Base-by-base conservation (phyloP, 1,140 invertebrate species). In the Tenebrio molitor region DNA sequence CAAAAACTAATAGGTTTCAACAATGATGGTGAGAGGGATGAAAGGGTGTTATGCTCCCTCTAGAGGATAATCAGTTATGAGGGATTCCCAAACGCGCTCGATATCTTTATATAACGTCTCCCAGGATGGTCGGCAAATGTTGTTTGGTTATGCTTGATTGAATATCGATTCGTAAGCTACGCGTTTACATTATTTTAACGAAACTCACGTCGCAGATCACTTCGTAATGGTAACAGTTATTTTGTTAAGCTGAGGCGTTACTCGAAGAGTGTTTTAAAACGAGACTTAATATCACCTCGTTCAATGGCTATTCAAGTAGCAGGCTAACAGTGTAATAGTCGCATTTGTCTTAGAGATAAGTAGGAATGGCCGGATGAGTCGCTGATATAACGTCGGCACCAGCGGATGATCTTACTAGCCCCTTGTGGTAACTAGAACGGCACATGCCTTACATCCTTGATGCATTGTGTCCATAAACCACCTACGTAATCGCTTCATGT, bases 311-410 rank as follows among this genome's bases (percentile, higher is more conserved):
- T 58, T 58, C 50, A 58, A 50, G 50, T 58, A 58, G 50, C 50
- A 29, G 50, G 15, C 19, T 66, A 66, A 33, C 64, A 33, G 12
- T 50, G 41, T 69, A 69, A 69, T 69, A 23, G 66, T 69, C 41
- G 42, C 44, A 69, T 69, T 69, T 50, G 44, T 69, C 66, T 69
- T 69, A 23, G 12, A 50, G 66, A 69, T 69, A 69, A 69, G 66
- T 69, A 65, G 62, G 39, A 65, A 65, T 65, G 62, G 62, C 39
- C 66, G 66, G 66, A 69, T 46, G 66, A 69, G 25, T 17, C 12
- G 42, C 41, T 42, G 66, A 69, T 69, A 46, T 50, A 50, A 50
- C 44, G 66, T 50, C 41, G 62, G 62, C 39, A 42, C 34, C 62
- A 16, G 33, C 12, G 50, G 50, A 58, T 29, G 50, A 58, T 58